A percentile compares a stretch with the other conserved stretches of the same genome.
Evolutionary conservation across 2,888 invertebrate species (phyloP).

Genomic region (Luffia ferchaultella): DNA sequence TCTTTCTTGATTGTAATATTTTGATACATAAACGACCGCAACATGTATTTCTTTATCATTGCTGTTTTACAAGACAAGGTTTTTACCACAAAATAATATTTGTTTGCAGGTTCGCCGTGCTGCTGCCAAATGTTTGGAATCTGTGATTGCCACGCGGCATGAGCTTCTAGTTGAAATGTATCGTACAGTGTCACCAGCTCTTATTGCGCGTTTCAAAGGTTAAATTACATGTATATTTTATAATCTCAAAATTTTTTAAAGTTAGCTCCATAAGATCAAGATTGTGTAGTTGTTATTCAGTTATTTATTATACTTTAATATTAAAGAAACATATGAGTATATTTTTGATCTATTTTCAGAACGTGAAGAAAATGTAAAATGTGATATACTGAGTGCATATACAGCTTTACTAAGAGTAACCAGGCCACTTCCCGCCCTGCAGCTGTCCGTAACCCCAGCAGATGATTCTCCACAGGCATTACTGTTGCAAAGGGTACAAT

Average conservation of each 20-base stretch:
- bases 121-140: slow-evolving; percentile 97
- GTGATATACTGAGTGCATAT: slow-evolving; percentile 97
- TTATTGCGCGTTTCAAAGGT: slow-evolving; percentile 94
- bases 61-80: neutral
- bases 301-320: neutral
- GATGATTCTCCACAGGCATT: slow-evolving; percentile 73
- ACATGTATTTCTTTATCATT: neutral
- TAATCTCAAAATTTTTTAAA: neutral
- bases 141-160: slow-evolving; percentile 90
- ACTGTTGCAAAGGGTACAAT: slow-evolving; percentile 60
- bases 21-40: no score
- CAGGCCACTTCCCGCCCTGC: slow-evolving; percentile 70
- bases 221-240: slow-evolving; percentile 1
- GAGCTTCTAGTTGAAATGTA: slow-evolving; percentile 92
- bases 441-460: slow-evolving; percentile 76
- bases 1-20: no score
- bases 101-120: slow-evolving; percentile 76
- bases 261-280: no score
- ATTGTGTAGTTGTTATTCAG: neutral
- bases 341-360: slow-evolving; percentile 57
- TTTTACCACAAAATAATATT: neutral
- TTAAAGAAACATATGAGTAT: neutral
- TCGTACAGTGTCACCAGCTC: slow-evolving; percentile 85
- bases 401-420: slow-evolving; percentile 93
- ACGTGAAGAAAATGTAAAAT: slow-evolving; percentile 98